Conservation (phyloP, 2,888 invertebrate genomes). For the Lochmaea crataegi region DNA sequence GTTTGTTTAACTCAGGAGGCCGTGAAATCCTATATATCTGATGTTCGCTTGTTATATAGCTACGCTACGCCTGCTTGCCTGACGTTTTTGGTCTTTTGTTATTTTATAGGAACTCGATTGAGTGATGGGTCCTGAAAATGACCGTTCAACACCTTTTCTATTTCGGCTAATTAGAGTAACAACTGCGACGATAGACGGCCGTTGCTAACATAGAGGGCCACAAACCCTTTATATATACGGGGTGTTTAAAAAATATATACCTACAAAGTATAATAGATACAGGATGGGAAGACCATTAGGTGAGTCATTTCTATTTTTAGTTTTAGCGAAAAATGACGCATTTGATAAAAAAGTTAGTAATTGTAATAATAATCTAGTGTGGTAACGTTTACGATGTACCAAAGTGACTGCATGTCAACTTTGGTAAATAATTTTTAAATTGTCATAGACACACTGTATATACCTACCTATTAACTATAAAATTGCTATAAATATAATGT, state of each 20-base stretch:
- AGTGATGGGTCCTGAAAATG: constrained; percentile 43
- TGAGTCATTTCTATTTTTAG: no score
- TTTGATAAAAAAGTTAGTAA: no score
- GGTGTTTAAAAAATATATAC: neutral
- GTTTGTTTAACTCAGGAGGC: constrained; percentile 48
- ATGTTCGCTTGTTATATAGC: constrained; percentile 49
- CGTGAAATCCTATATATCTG: constrained; percentile 49
- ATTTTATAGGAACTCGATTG: constrained; percentile 13
- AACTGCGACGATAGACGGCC: constrained; percentile 39
- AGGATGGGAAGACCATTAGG: no score
- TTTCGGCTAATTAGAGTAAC: constrained; percentile 51
- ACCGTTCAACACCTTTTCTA: constrained; percentile 55
- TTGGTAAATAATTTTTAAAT: no score
- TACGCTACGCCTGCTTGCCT: constrained; percentile 28
- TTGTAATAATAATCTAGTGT: no score
- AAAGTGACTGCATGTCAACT: no score
- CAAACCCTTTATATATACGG: constrained; percentile 15
- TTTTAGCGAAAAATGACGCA: no score
- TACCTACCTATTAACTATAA: no score
- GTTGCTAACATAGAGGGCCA: constrained; percentile 35
- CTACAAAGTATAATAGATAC: no score
- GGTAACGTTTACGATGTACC: no score
- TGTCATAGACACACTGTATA: no score
- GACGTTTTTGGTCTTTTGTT: constrained; percentile 44
- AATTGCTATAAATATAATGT: no score